These are phyloP conservation scores for Brachynemurus nebulosus DNA, from an alignment of 2,888 invertebrate species.

Conservation along the genomic window DNA sequence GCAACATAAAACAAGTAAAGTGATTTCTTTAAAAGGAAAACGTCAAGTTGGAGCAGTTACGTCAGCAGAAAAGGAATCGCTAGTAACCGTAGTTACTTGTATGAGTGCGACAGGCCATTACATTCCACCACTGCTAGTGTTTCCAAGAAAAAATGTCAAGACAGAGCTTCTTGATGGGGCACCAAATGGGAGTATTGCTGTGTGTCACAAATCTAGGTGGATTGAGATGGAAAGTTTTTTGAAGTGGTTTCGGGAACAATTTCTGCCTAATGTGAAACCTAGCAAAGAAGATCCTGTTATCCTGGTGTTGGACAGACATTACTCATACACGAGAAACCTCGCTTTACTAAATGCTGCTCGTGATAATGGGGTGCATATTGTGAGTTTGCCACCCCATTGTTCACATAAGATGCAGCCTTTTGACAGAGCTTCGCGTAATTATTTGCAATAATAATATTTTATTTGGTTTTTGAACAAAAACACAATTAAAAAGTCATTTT, in stretches of 20 bases:
- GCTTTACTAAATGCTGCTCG: not conserved
- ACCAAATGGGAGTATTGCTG: constrained; percentile 21
- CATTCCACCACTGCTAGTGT: constrained; percentile 26
- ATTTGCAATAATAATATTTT: too few species aligned
- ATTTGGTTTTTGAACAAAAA: too few species aligned
- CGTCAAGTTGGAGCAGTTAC: constrained; percentile 20
- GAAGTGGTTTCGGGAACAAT: constrained; percentile 24
- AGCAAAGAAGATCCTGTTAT: not conserved
- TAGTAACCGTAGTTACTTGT: constrained; percentile 21
- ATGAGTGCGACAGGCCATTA: constrained; percentile 23
- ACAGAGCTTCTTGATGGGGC: constrained; percentile 22
- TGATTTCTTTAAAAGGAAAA: constrained; percentile 20
- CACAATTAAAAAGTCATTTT: too few species aligned
- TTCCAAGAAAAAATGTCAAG: constrained; percentile 24
- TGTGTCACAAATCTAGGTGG: constrained; percentile 24
- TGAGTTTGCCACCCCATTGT: constrained; percentile 25
- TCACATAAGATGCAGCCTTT: constrained; percentile 22
- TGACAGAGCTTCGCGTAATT: too few species aligned
- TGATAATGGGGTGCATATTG: constrained; percentile 12
- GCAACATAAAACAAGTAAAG: constrained; percentile 17
- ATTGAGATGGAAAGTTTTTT: constrained; percentile 23
- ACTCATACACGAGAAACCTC: not conserved
- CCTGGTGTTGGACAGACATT: not conserved
- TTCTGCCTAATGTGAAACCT: constrained; percentile 8
- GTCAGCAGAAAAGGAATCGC: constrained; percentile 20